Conservation (phyloP, 1,140 invertebrate genomes). For the Glossosoma conforme region DNA sequence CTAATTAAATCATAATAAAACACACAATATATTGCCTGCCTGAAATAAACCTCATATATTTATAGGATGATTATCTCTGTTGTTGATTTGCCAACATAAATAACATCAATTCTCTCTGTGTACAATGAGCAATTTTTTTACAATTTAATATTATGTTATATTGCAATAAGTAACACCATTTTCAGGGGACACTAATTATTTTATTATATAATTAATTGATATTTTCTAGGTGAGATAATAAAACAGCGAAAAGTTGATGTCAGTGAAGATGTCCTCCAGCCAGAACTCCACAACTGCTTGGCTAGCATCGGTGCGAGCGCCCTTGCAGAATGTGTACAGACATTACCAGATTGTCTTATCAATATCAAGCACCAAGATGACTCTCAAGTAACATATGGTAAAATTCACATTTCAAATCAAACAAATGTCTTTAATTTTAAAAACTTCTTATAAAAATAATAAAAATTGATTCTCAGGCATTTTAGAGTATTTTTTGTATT, state of each 20-base stretch:
- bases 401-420: slow-evolving; percentile 9
- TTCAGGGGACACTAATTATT: neutral
- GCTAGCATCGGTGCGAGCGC: slow-evolving; percentile 65
- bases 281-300: slow-evolving; percentile 61
- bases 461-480: too few relatives aligned
- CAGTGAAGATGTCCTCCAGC: slow-evolving; percentile 55
- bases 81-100: too few relatives aligned
- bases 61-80: too few relatives aligned
- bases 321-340: slow-evolving; percentile 58
- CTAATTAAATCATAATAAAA: too few relatives aligned
- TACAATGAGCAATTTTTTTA: too few relatives aligned
- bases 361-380: slow-evolving; percentile 57
- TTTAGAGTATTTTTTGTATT: too few relatives aligned
- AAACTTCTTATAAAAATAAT: too few relatives aligned
- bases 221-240: slow-evolving; percentile 58
- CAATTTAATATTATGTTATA: too few relatives aligned
- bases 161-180: too few relatives aligned
- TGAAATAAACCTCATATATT: too few relatives aligned
- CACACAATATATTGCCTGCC: too few relatives aligned
- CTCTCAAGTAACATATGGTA: slow-evolving; percentile 65
- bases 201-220: slow-evolving; percentile 4
- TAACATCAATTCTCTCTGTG: too few relatives aligned
- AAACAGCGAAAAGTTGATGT: slow-evolving; percentile 60
- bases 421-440: slow-evolving; percentile 12
- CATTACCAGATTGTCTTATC: slow-evolving; percentile 55